Evolutionary conservation across 2,797 vertebrate genomes (phyloP).

Genomic region (Rhinophrynus dorsalis): DNA sequence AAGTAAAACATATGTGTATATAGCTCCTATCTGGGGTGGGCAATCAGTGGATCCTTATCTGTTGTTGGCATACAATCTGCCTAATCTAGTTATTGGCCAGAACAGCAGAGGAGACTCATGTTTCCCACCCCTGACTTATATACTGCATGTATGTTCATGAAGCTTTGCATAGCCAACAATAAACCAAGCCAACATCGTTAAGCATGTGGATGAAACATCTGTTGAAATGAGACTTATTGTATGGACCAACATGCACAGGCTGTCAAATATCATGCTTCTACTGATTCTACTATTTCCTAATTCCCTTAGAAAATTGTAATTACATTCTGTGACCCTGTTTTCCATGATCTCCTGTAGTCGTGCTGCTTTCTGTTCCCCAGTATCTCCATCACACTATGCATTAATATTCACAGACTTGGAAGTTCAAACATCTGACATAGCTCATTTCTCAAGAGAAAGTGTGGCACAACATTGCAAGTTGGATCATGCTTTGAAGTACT

Average conservation of each 20-base stretch:
- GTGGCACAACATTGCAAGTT: constrained; percentile 8
- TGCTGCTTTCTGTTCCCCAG: constrained; percentile 1
- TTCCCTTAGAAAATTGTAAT: not conserved
- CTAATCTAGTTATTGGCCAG: no score
- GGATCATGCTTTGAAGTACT: constrained; percentile 33
- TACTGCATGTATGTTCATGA: no score
- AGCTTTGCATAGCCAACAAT: no score
- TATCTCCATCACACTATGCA: constrained; percentile 16
- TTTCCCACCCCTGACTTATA: no score
- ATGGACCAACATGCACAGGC: not conserved
- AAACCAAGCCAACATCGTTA: no score
- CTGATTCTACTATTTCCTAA: constrained; percentile 3
- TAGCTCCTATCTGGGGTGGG: no score
- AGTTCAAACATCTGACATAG: constrained; percentile 13
- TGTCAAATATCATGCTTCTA: constrained; percentile 23
- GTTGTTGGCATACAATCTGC: no score
- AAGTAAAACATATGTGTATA: not conserved
- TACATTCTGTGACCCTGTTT: not conserved
- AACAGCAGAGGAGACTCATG: no score
- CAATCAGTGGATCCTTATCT: no score
- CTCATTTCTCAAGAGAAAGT: constrained; percentile 6
- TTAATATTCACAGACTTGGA: constrained; percentile 29
- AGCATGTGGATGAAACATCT: not conserved
- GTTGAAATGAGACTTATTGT: constrained; percentile 1
- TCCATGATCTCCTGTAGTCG: constrained; percentile 3